Percentiles rank a stretch among this genome's conserved stretches.
Conservation (phyloP, 2,888 invertebrate species). For the Micoletzkya japonica region DNA sequence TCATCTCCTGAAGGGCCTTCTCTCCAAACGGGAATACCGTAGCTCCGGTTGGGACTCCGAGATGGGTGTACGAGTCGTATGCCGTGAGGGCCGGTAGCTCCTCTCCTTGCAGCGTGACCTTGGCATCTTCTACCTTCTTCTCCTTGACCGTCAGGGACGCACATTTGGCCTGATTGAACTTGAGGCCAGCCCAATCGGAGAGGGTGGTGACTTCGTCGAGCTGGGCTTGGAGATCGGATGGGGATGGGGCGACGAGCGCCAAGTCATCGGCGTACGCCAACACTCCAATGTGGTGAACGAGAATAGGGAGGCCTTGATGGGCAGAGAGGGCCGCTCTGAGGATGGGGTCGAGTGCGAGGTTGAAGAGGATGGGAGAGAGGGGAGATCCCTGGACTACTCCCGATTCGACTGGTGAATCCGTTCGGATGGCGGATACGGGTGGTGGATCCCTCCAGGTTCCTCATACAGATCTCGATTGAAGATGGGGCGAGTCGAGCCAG, state of each 20-base stretch:
- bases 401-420: slow-evolving; percentile 38
- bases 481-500: neutral
- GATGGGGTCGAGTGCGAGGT: slow-evolving; percentile 59
- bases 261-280: slow-evolving; percentile 31
- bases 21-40: neutral
- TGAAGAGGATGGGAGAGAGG: slow-evolving; percentile 62
- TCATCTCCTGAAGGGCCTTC: neutral
- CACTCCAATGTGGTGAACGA: neutral
- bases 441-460: neutral
- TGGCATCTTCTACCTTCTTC: neutral
- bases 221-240: neutral
- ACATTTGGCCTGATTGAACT: slow-evolving; percentile 31
- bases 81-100: neutral
- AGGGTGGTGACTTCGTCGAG: neutral
- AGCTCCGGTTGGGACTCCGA: slow-evolving; percentile 30
- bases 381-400: slow-evolving; percentile 64
- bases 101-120: slow-evolving; percentile 1
- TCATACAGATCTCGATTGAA: no score
- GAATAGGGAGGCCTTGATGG: neutral
- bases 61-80: slow-evolving; percentile 13
- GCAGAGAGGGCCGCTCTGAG: slow-evolving; percentile 1
- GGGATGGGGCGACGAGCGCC: slow-evolving; percentile 1
- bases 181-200: slow-evolving; percentile 26
- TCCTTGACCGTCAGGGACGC: slow-evolving; percentile 11
- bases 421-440: neutral